Percentiles rank a stretch among this genome's conserved stretches.
These are phyloP conservation scores for Capreolus pygargus DNA, from an alignment of 2,113 vertebrate genomes.

Conservation along the genomic window DNA sequence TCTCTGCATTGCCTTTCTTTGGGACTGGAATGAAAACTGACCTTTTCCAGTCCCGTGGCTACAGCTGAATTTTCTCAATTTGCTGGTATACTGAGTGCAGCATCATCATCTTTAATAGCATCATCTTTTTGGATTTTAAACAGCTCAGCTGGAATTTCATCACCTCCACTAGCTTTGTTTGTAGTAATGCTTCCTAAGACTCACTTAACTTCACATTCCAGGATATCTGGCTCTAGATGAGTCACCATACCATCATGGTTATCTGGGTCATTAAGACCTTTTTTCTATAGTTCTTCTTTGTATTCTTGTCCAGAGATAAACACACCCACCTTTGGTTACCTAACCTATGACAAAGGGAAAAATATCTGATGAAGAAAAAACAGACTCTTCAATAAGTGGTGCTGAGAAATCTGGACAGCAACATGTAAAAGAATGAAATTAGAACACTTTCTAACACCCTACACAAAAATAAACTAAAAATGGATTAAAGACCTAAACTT, in stretches of 20 bases:
- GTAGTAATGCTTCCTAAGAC: background rate
- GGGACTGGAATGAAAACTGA: background rate
- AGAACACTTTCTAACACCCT: background rate
- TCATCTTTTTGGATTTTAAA: background rate
- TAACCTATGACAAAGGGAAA: background rate
- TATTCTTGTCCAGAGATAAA: background rate
- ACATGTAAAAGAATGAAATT: background rate
- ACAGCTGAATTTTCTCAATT: background rate
- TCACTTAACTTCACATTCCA: background rate
- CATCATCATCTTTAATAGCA: background rate
- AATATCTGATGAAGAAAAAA: background rate
- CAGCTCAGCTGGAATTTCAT: background rate
- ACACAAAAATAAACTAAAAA: background rate
- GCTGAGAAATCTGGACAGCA: background rate
- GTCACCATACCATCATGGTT: background rate
- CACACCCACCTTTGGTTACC: background rate
- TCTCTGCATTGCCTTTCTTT: background rate
- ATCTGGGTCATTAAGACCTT: background rate
- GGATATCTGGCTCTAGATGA: background rate
- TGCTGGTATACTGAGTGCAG: background rate
- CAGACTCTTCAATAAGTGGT: background rate
- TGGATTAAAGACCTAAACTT: background rate
- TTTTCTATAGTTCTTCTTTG: background rate
- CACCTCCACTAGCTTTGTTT: background rate
- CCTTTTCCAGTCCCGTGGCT: background rate